Evolutionary conservation across 2,888 invertebrate genomes (phyloP).

Genomic region (Agrotis segetum): DNA sequence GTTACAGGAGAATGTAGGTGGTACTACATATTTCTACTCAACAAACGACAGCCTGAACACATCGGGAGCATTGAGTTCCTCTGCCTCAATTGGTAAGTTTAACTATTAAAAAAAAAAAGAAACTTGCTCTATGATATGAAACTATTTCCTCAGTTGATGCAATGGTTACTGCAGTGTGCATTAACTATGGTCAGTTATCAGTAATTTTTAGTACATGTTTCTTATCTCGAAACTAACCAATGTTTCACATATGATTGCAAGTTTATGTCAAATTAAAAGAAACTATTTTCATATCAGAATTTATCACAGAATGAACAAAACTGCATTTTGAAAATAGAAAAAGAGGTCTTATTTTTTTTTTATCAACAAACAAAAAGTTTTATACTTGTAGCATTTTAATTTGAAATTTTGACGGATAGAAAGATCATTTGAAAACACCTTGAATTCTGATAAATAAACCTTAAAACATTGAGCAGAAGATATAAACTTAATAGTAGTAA

Average conservation of each 20-base stretch:
- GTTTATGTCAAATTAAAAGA: conserved; percentile 4
- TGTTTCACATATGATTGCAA: conserved; percentile 35
- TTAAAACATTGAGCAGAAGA: background rate
- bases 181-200: conserved; percentile 53
- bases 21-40: conserved; percentile 98
- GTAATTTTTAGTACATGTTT: conserved; percentile 30
- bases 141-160: background rate
- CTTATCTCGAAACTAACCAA: conserved; percentile 38
- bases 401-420: too few species aligned
- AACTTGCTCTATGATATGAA: background rate
- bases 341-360: background rate
- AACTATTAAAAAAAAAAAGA: background rate
- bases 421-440: background rate
- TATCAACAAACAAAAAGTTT: background rate
- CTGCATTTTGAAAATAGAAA: background rate
- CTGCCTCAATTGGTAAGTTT: conserved; percentile 81
- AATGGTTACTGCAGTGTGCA: conserved; percentile 37
- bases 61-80: conserved; percentile 82
- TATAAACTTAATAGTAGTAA: background rate
- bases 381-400: background rate
- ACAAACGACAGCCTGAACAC: conserved; percentile 90
- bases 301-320: background rate
- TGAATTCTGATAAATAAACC: background rate
- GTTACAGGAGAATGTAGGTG: conserved; percentile 96
- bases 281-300: conserved; percentile 6